Conservation (phyloP, 2,797 vertebrate species). For the Melopsittacus undulatus region DNA sequence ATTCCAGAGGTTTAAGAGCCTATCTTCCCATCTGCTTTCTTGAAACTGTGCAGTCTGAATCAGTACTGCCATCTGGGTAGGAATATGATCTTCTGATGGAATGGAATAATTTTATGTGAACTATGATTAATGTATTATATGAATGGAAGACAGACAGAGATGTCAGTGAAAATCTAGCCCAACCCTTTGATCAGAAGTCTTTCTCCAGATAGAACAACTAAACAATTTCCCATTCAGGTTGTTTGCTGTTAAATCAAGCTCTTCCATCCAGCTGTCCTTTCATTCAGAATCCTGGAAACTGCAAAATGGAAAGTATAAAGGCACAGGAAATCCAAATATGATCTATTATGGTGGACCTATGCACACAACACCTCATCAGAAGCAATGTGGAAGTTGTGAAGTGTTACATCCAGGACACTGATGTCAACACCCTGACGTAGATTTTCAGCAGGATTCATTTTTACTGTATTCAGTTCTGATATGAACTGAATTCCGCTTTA, state of each 20-base stretch:
- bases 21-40: slow-evolving; percentile 39
- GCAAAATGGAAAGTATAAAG: not conserved
- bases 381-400: not conserved
- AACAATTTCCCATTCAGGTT: not conserved
- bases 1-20: slow-evolving; percentile 45
- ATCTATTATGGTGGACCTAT: not conserved
- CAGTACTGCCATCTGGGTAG: slow-evolving; percentile 13
- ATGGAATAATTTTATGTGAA: not conserved
- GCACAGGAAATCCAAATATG: not conserved
- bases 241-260: not conserved
- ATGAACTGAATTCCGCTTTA: not conserved
- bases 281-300: not conserved
- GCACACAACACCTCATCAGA: not conserved
- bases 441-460: not conserved
- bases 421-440: not conserved
- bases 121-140: not conserved
- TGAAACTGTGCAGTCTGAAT: slow-evolving; percentile 28
- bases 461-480: not conserved
- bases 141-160: not conserved
- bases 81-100: slow-evolving; percentile 18
- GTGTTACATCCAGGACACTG: not conserved
- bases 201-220: not conserved
- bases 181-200: not conserved
- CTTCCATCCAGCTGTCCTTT: not conserved
- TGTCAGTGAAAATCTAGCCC: not conserved